Percentiles rank a stretch among this genome's conserved stretches.
Evolutionary conservation across 2,113 vertebrate genomes (phyloP).

Genomic region (Blennius ocellaris): DNA sequence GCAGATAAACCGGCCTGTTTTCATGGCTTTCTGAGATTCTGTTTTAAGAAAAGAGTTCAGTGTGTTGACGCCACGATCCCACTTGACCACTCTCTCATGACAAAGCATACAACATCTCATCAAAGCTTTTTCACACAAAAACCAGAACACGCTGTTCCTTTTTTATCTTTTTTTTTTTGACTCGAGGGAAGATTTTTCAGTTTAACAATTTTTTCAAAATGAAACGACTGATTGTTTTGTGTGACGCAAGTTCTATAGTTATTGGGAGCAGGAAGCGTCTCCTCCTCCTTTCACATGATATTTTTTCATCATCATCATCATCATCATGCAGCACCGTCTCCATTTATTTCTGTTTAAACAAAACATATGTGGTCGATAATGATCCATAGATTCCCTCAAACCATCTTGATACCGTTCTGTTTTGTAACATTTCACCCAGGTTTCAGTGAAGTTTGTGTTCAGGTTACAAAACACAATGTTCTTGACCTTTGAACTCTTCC

Average conservation of each 20-base stretch:
- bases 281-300: neutral
- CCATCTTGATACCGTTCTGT: neutral
- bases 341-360: neutral
- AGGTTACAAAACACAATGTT: neutral
- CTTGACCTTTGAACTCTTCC: conserved; percentile 37
- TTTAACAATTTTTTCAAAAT: neutral
- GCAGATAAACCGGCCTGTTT: conserved; percentile 53
- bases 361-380: neutral
- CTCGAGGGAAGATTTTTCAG: neutral
- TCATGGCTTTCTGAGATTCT: conserved; percentile 17
- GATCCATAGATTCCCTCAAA: neutral
- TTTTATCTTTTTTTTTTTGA: conserved; percentile 18
- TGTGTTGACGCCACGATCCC: neutral
- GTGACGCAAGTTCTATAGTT: neutral
- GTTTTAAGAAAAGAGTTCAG: neutral
- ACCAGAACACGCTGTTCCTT: conserved; percentile 63
- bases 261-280: neutral
- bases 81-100: neutral
- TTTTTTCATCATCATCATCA: too few relatives aligned
- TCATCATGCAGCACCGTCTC: neutral
- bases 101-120: neutral
- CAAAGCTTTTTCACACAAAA: neutral
- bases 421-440: neutral
- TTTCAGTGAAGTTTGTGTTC: neutral
- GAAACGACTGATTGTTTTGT: neutral